phyloP scores from a whole-genome alignment of 2,113 vertebrate genomes.

The Sorex araneus region DNA sequence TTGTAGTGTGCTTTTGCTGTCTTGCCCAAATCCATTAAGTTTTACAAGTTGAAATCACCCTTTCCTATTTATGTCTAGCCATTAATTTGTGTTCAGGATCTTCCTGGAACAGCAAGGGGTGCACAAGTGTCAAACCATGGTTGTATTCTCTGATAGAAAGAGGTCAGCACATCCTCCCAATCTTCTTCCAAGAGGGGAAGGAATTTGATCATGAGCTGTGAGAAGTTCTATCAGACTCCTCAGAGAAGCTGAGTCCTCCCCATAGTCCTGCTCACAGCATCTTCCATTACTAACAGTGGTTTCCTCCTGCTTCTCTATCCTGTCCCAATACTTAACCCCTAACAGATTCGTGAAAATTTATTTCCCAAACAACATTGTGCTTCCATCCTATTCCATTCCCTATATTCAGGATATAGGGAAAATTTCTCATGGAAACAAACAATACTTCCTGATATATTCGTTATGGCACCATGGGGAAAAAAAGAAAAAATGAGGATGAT shows the following conservation, averaged over 20 bases:
- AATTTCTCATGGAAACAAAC: background rate
- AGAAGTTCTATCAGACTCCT: background rate
- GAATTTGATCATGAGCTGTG: no score
- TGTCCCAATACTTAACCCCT: background rate
- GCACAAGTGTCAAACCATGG: background rate
- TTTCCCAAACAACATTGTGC: background rate
- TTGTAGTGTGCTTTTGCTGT: background rate
- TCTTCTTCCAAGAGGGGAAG: background rate
- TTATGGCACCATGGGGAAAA: background rate
- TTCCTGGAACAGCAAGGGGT: background rate
- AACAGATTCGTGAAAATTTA: background rate
- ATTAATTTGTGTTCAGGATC: fast-evolving
- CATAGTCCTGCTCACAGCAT: no score
- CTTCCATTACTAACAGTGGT: fast-evolving
- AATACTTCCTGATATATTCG: background rate
- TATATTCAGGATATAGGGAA: background rate
- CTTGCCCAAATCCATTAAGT: background rate
- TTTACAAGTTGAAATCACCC: background rate
- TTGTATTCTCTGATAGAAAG: no score
- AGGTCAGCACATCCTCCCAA: no score
- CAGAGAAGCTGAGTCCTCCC: background rate
- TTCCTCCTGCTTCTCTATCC: background rate
- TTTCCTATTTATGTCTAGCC: background rate
- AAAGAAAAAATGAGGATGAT: background rate
- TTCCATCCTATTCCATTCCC: background rate